Conservation (phyloP, 2,113 vertebrate genomes). For the Microcebus tavaratra region DNA sequence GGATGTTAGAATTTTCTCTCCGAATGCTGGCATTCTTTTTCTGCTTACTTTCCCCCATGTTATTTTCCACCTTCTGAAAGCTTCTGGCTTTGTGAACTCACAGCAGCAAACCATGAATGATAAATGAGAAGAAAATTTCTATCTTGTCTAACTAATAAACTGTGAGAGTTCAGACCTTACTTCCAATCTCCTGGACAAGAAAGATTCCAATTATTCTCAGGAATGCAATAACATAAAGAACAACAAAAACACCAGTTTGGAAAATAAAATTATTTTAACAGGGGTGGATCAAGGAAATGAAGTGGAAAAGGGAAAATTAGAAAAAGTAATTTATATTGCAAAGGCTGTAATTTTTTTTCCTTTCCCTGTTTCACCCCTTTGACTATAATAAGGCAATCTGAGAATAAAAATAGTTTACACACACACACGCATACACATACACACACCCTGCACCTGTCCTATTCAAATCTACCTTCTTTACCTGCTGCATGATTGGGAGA, state of each 20-base stretch:
- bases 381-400: neutral
- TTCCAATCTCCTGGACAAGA: neutral
- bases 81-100: conserved; percentile 14
- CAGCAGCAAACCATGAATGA: conserved; percentile 39
- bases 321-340: neutral
- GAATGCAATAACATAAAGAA: neutral
- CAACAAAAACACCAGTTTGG: neutral
- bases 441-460: neutral
- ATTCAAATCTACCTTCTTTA: neutral
- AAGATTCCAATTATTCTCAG: neutral
- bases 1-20: neutral
- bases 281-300: neutral
- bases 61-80: neutral
- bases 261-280: conserved; percentile 19
- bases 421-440: neutral
- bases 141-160: neutral
- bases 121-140: conserved; percentile 15
- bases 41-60: neutral
- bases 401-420: neutral
- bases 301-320: neutral
- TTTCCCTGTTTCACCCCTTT: neutral
- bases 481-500: neutral
- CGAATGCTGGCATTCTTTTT: neutral
- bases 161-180: neutral
- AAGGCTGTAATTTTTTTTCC: neutral